Evolutionary conservation across 2,113 vertebrate species (phyloP).

Genomic region (Dasyprocta punctata): DNA sequence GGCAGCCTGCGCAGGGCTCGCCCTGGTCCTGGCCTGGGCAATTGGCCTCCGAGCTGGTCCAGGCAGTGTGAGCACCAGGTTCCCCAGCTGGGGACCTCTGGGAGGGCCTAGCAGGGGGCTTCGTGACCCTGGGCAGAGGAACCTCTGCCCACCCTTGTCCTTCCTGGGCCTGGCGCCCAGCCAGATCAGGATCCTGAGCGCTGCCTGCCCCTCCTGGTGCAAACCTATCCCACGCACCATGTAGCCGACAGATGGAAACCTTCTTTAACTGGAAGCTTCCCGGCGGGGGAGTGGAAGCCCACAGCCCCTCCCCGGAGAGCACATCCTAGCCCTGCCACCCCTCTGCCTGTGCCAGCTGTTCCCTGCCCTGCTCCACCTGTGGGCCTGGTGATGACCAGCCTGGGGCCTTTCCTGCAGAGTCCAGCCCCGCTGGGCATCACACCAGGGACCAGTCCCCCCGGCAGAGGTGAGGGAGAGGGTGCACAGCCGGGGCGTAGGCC

Average conservation of each 20-base stretch:
- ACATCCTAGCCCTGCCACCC: neutral
- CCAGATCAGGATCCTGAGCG: neutral
- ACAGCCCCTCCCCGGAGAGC: conserved; percentile 23
- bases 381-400: neutral
- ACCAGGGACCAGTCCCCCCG: neutral
- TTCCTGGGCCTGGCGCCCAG: neutral
- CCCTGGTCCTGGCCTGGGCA: neutral
- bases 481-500: neutral
- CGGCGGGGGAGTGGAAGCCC: conserved; percentile 58
- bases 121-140: neutral
- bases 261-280: conserved; percentile 66
- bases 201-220: neutral
- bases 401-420: neutral
- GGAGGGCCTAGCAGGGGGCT: neutral
- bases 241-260: conserved; percentile 73
- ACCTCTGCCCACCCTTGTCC: neutral
- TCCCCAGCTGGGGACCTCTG: neutral
- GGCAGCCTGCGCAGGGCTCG: neutral
- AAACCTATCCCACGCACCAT: neutral
- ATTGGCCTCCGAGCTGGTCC: neutral
- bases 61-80: neutral
- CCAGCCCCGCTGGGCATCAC: neutral
- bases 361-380: neutral
- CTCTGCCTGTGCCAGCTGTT: conserved; percentile 48
- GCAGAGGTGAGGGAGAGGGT: neutral